A percentile compares a stretch with the other conserved stretches of the same genome.
Evolutionary conservation across 2,888 invertebrate genomes (phyloP).

Genomic region (Rotaria socialis): DNA sequence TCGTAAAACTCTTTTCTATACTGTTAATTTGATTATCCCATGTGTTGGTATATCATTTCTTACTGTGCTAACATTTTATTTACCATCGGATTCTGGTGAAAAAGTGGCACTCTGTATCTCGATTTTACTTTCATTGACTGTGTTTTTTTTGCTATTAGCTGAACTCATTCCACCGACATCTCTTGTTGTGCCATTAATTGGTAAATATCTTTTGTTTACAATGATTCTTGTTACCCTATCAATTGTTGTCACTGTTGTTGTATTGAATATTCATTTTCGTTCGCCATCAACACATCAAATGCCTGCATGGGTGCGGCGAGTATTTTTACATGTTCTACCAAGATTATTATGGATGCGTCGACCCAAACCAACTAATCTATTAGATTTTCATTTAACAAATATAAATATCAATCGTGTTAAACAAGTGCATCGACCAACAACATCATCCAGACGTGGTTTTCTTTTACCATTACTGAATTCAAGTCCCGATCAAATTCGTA

Average conservation of each 20-base stretch:
- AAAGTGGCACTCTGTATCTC: conserved; percentile 93
- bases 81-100: conserved; percentile 95
- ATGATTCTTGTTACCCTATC: conserved; percentile 60
- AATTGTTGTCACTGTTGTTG: conserved; percentile 66
- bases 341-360: conserved; percentile 75
- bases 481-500: background rate
- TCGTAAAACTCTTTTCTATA: conserved; percentile 77
- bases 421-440: background rate
- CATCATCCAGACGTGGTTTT: background rate
- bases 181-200: conserved; percentile 87
- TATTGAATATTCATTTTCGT: conserved; percentile 76
- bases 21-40: conserved; percentile 89
- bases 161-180: conserved; percentile 98
- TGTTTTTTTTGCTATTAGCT: conserved; percentile 94
- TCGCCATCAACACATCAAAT: conserved; percentile 95
- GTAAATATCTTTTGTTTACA: conserved; percentile 64
- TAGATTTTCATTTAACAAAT: background rate
- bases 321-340: conserved; percentile 90
- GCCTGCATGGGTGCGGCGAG: conserved; percentile 93
- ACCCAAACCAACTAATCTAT: conserved; percentile 26
- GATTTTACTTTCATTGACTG: conserved; percentile 94
- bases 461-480: background rate
- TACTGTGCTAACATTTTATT: conserved; percentile 88
- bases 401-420: background rate
- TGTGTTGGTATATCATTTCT: conserved; percentile 92